phyloP scores from a whole-genome alignment of 2,797 vertebrate genomes.

The Antennarius maculatus region DNA sequence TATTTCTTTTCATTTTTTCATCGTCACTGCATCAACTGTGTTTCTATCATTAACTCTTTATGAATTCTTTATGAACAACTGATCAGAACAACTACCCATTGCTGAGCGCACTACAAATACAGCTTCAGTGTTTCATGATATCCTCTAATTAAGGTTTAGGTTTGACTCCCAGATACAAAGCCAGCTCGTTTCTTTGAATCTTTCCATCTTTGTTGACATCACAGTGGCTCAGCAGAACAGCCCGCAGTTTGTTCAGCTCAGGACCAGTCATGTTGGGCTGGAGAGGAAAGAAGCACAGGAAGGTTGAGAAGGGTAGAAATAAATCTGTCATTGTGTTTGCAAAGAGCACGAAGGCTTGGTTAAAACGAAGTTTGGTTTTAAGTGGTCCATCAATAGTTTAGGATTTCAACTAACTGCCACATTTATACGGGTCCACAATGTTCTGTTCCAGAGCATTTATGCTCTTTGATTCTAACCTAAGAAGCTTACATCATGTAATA shows the following conservation, averaged over 20 bases:
- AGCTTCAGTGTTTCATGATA: constrained; percentile 12
- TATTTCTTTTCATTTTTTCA: not conserved
- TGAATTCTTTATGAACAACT: constrained; percentile 1
- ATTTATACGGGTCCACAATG: too few relatives aligned
- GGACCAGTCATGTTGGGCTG: constrained; percentile 91
- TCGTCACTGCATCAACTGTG: not conserved
- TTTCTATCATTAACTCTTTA: not conserved
- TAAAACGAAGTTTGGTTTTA: too few relatives aligned
- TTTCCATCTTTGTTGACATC: constrained; percentile 95
- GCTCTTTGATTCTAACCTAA: too few relatives aligned
- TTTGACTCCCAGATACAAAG: constrained; percentile 93
- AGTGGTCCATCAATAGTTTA: too few relatives aligned
- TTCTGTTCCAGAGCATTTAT: too few relatives aligned
- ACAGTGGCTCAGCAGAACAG: constrained; percentile 89
- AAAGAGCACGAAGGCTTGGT: too few relatives aligned
- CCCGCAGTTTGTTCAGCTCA: constrained; percentile 91
- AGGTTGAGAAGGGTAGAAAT: not conserved
- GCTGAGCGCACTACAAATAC: constrained; percentile 2
- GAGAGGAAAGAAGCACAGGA: not conserved
- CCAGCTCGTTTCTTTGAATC: constrained; percentile 94
- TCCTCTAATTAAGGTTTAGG: constrained; percentile 38
- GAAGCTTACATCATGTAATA: too few relatives aligned
- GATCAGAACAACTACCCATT: constrained; percentile 10
- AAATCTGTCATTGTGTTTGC: not conserved
- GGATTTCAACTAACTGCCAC: too few relatives aligned